These are phyloP conservation scores for Gobiocypris rarus DNA, from an alignment of 2,113 vertebrate species.

Conservation along the genomic window DNA sequence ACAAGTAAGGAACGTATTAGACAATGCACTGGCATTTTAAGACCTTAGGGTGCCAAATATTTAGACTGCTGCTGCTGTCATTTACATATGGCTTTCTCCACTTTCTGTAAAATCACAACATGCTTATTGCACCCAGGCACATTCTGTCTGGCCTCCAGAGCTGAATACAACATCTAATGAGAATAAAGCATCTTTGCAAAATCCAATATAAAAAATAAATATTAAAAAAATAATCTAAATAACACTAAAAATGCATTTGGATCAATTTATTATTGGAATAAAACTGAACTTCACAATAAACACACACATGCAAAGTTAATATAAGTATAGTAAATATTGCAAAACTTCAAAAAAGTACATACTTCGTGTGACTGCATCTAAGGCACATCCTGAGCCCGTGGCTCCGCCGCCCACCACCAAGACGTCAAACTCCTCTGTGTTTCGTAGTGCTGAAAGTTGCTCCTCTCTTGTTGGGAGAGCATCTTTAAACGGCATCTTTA, in stretches of 20 bases:
- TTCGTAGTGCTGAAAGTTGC: slow-evolving; percentile 77
- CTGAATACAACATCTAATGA: neutral
- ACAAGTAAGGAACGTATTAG: slow-evolving; percentile 76
- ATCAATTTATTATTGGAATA: neutral
- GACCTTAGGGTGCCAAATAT: slow-evolving; percentile 55
- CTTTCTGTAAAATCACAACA: slow-evolving; percentile 57
- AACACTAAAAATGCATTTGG: neutral
- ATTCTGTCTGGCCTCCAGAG: slow-evolving; percentile 1
- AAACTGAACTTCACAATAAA: neutral
- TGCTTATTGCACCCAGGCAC: slow-evolving; percentile 52
- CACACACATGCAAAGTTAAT: neutral
- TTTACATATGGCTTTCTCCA: slow-evolving; percentile 52
- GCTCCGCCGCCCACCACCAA: slow-evolving; percentile 93
- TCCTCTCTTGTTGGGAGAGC: slow-evolving; percentile 82
- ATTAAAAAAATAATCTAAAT: slow-evolving; percentile 43
- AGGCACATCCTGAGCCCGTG: slow-evolving; percentile 92
- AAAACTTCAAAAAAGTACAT: slow-evolving; percentile 45
- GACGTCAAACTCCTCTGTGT: slow-evolving; percentile 84
- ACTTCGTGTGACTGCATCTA: slow-evolving; percentile 94
- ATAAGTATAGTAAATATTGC: neutral
- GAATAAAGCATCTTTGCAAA: neutral
- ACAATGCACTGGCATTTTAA: slow-evolving; percentile 54
- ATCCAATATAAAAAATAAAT: slow-evolving; percentile 2
- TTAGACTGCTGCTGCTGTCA: slow-evolving; percentile 56
- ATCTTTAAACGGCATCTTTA: slow-evolving; percentile 63